Evolutionary conservation across 64 coral and sea anemone species (phyloP).

Genomic region (Astreopora myriophthalma): DNA sequence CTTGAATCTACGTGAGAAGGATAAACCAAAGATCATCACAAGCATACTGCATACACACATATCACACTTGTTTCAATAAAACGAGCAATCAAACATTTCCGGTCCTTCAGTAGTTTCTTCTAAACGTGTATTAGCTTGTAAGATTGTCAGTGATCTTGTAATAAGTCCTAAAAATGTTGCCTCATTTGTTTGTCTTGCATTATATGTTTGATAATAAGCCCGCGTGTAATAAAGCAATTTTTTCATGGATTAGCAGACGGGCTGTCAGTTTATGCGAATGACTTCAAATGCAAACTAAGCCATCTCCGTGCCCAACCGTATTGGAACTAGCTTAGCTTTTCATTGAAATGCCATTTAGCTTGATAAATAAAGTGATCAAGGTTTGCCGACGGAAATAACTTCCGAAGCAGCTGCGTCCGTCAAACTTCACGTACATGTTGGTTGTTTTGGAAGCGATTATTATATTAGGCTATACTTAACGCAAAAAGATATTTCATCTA

Average conservation of each 20-base stretch:
- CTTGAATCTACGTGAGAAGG: slow-evolving; percentile 2
- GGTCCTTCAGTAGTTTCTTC: slow-evolving; percentile 14
- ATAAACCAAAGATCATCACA: slow-evolving; percentile 35
- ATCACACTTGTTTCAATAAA: slow-evolving; percentile 30
- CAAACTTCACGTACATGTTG: neutral
- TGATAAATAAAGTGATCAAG: slow-evolving; percentile 9
- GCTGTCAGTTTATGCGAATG: neutral
- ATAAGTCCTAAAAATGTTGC: slow-evolving; percentile 29
- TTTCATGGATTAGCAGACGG: neutral
- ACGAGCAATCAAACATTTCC: slow-evolving; percentile 52
- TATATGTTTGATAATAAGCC: neutral
- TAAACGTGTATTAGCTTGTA: slow-evolving; percentile 38
- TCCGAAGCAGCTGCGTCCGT: neutral
- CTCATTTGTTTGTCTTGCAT: slow-evolving; percentile 7
- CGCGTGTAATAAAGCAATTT: slow-evolving; percentile 5
- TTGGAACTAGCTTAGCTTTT: neutral
- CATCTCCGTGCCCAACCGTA: neutral
- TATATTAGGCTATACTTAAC: too few relatives aligned
- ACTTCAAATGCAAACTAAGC: neutral
- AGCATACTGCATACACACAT: slow-evolving; percentile 18
- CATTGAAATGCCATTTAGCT: slow-evolving; percentile 6
- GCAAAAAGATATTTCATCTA: too few relatives aligned
- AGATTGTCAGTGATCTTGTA: slow-evolving; percentile 49
- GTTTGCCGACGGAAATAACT: slow-evolving; percentile 10
- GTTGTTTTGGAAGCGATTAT: too few relatives aligned